Evolutionary conservation across 2,888 invertebrate genomes (phyloP).

Genomic region (Tigriopus californicus): DNA sequence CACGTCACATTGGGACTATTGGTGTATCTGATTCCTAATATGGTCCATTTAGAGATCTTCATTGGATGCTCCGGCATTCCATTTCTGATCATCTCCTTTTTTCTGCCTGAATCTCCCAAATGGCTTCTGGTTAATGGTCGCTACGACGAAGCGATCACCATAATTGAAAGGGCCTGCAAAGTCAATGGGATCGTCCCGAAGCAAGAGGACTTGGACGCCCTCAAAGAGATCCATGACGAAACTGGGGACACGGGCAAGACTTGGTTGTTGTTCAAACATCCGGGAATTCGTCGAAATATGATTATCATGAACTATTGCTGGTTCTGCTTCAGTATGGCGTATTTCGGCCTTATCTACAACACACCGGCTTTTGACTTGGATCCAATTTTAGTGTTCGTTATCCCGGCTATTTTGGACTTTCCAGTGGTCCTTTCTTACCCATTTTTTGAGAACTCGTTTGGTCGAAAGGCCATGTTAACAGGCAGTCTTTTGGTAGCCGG

Average conservation of each 20-base stretch:
- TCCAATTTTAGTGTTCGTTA: neutral
- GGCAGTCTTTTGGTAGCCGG: neutral
- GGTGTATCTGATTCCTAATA: slow-evolving; percentile 4
- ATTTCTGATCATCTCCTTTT: neutral
- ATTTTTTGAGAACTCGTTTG: neutral
- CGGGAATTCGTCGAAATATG: neutral
- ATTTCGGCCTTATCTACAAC: slow-evolving; percentile 1
- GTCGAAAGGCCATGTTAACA: neutral
- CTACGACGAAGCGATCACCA: neutral
- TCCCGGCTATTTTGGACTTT: neutral
- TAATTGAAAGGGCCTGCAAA: neutral
- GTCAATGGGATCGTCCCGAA: neutral
- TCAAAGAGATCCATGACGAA: neutral
- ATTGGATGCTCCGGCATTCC: neutral
- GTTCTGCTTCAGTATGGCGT: neutral
- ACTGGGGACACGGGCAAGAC: neutral
- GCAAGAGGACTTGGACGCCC: neutral
- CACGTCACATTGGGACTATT: slow-evolving; percentile 1
- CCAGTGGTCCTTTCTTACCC: neutral
- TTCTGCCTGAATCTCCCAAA: neutral
- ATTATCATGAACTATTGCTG: neutral
- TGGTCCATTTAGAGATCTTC: neutral
- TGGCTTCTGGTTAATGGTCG: neutral
- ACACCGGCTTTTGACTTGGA: neutral
- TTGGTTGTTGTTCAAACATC: neutral